Evolutionary conservation across 1,140 invertebrate species (phyloP), one percentile per base, ranked within the genome.

Genomic region (Drosophila bocqueti): DNA sequence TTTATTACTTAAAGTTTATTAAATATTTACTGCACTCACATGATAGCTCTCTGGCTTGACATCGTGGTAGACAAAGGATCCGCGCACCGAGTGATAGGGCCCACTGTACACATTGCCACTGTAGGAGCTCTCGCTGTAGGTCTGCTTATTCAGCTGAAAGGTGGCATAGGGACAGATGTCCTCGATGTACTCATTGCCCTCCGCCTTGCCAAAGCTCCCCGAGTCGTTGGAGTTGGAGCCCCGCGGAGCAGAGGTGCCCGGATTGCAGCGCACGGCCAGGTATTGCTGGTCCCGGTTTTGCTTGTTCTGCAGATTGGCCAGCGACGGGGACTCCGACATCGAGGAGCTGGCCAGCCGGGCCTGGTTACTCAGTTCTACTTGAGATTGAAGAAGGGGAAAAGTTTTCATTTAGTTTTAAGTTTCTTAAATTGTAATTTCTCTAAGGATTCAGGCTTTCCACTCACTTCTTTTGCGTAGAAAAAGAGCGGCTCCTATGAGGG

Each of bases 101-200:
- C 96, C 96, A 92, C 96, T 96, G 93, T 97, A 97, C 4, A 97
- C 96, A 90, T 97, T 97, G 64, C 97, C 97, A 89, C 96, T 97
- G 94, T 97, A 97, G 47, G 97, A 97, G 93, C 96, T 97, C 93
- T 97, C 97, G 84, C 96, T 96, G 93, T 97, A 96, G 8, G 96
- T 95, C 62, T 96, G 96, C 87, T 97, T 97, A 54, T 96, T 96
- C 76, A 98, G 94, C 93, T 98, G 97, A 93, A 98, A 98, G 36
- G 97, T 98, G 45, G 97, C 97, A 93, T 98, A 98, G 3, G 97
- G 97, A 92, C 97, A 98, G 71, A 97, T 97, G 93, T 98, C 97
- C 94, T 98, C 97, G 75, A 97, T 97, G 93, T 97, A 97, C 92
- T 97, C 97, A 61, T 93, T 93, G 40, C 93, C 93, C 78, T 95